Base-by-base conservation (phyloP, 1,140 invertebrate genomes). In the Pararge aegeria region DNA sequence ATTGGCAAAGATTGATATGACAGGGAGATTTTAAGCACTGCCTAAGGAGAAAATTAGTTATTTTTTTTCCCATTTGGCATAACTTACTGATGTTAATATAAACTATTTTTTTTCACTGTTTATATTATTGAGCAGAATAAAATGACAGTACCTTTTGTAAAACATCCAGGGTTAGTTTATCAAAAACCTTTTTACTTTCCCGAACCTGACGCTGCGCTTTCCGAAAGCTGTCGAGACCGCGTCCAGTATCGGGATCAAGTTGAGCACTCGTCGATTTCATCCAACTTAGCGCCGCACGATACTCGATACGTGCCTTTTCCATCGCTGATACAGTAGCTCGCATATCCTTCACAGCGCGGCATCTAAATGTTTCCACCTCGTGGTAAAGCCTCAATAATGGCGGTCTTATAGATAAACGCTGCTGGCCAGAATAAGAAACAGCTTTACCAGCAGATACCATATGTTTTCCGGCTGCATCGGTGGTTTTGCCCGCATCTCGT, bases 221-320 rank as follows among this genome's bases (percentile, higher is more conserved):
- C 69, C 98, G 92, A 86, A 99, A 99, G 88, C 96, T 98, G 72
- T 99, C 98, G 34, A 99, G 88, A 59, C 98, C 97, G 73, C 97
- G 96, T 50, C 95, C 97, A 0, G 97, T 98, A 78, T 99, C 98
- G 0, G 99, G 99, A 91, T 99, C 98, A 13, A 99, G 91, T 83
- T 99, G 95, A 67, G 96, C 94, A 54, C 98, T 99, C 1, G 97
- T 94, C 66, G 98, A 97, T 90, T 99, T 99, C 98, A 99, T 99
- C 98, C 99, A 99, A 75, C 97, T 95, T 1, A 99, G 91, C 0
- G 98, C 96, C 0, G 98, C 98, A 55, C 96, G 91, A 87, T 99
- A 99, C 73, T 99, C 98, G n/a, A 97, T 98, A 55, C 99, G 92
- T 1, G 95, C 93, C 79, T 96, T 96, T 83, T 99, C 98, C 97